phyloP scores from a whole-genome alignment of 2,888 invertebrate genomes.

The Subacronicta megacephala region DNA sequence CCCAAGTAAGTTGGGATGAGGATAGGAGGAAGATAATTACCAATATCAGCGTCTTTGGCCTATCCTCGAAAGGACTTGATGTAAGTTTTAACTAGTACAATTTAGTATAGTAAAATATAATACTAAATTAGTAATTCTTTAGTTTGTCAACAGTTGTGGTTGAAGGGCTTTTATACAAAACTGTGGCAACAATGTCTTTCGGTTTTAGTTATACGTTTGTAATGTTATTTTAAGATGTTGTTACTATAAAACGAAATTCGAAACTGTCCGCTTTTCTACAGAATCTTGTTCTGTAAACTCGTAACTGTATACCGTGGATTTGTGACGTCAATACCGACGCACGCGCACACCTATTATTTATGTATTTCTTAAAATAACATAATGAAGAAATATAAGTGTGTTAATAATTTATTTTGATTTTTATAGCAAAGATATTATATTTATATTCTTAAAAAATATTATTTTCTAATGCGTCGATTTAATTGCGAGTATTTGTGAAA shows the following conservation, averaged over 20 bases:
- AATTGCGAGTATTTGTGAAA: slow-evolving; percentile 5
- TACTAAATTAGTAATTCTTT: too few relatives aligned
- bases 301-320: slow-evolving; percentile 37
- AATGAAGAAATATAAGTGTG: slow-evolving; percentile 22
- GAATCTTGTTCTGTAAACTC: slow-evolving; percentile 38
- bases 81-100: too few relatives aligned
- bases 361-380: slow-evolving; percentile 42
- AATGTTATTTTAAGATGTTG: slow-evolving; percentile 46
- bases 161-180: too few relatives aligned
- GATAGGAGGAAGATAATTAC: too few relatives aligned
- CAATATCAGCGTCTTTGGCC: too few relatives aligned
- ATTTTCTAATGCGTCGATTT: not conserved
- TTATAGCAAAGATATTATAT: not conserved
- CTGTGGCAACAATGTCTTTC: slow-evolving; percentile 18
- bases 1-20: too few relatives aligned
- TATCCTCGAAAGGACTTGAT: too few relatives aligned
- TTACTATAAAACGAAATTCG: slow-evolving; percentile 39
- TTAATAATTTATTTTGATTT: slow-evolving; percentile 15
- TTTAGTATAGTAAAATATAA: too few relatives aligned
- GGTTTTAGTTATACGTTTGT: slow-evolving; percentile 23
- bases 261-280: slow-evolving; percentile 42
- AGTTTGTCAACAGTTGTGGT: too few relatives aligned
- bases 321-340: slow-evolving; percentile 44
- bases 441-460: not conserved
- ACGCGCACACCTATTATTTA: slow-evolving; percentile 35